phyloP scores from a whole-genome alignment of 2,113 vertebrate genomes.

The Halcyon senegalensis region DNA sequence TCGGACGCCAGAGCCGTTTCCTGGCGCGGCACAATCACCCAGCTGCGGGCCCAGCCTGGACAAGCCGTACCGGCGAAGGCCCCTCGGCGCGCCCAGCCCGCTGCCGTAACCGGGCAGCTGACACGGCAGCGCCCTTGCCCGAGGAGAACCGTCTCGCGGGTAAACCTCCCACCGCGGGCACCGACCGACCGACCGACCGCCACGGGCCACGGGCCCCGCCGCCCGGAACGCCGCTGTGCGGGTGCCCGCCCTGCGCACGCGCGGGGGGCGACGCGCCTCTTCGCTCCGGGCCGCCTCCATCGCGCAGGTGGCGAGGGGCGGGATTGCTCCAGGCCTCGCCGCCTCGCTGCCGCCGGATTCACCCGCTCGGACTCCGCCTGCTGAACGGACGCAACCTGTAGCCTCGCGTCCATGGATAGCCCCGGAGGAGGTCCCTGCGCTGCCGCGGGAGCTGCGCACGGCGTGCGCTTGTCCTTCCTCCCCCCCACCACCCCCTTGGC shows the following conservation, averaged over 20 bases:
- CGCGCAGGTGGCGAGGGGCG: fast-evolving
- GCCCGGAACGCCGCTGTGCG: no score
- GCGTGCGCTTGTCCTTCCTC: no score
- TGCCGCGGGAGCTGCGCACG: no score
- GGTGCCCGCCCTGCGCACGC: no score
- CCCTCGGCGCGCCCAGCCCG: neutral
- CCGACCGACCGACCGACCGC: no score
- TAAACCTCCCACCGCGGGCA: neutral
- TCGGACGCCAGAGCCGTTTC: fast-evolving
- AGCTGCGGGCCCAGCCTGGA: fast-evolving
- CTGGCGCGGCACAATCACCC: fast-evolving
- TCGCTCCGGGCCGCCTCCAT: neutral
- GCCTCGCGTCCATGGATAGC: no score
- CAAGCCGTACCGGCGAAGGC: no score
- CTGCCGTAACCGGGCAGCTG: neutral
- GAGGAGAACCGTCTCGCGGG: no score
- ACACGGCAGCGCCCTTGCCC: neutral
- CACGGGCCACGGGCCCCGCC: no score
- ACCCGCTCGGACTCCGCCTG: fast-evolving
- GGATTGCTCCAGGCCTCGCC: fast-evolving
- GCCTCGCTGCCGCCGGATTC: fast-evolving
- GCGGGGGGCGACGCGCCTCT: no score
- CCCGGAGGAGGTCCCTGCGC: no score
- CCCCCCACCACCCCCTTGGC: no score
- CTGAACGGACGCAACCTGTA: fast-evolving